phyloP scores from a whole-genome alignment of 2,797 vertebrate species.

The Vireo griseus region DNA sequence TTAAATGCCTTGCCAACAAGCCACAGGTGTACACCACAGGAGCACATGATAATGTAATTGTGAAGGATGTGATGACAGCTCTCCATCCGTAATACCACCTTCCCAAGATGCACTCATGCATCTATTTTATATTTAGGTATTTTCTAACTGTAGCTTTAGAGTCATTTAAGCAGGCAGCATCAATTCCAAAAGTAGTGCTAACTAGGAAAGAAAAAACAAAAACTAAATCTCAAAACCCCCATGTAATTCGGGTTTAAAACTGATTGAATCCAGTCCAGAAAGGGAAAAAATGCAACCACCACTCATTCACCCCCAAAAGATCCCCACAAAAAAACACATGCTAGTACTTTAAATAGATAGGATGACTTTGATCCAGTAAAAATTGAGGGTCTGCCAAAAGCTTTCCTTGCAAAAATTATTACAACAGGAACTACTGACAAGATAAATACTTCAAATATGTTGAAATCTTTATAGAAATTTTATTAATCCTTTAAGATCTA shows the following conservation, averaged over 20 bases:
- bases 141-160: constrained; percentile 47
- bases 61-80: constrained; percentile 71
- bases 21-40: constrained; percentile 73
- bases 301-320: accelerated
- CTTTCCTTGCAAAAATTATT: not conserved
- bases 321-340: accelerated
- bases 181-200: not conserved
- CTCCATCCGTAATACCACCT: constrained; percentile 31
- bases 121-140: constrained; percentile 55
- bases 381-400: not conserved
- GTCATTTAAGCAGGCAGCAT: not conserved
- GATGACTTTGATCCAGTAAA: not conserved
- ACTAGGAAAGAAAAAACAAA: not conserved
- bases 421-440: not conserved
- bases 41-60: constrained; percentile 52
- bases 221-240: accelerated
- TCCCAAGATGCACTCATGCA: constrained; percentile 55
- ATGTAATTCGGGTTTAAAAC: not conserved
- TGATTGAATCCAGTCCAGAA: not conserved
- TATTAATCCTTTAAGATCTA: not conserved
- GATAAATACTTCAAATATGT: not conserved
- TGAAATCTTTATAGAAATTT: not conserved
- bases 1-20: constrained; percentile 62
- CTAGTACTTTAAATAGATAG: not conserved
- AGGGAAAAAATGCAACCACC: not conserved